These are phyloP conservation scores for Mesoclemmys tuberculata DNA, from an alignment of 2,113 vertebrate genomes.

Conservation along the genomic window DNA sequence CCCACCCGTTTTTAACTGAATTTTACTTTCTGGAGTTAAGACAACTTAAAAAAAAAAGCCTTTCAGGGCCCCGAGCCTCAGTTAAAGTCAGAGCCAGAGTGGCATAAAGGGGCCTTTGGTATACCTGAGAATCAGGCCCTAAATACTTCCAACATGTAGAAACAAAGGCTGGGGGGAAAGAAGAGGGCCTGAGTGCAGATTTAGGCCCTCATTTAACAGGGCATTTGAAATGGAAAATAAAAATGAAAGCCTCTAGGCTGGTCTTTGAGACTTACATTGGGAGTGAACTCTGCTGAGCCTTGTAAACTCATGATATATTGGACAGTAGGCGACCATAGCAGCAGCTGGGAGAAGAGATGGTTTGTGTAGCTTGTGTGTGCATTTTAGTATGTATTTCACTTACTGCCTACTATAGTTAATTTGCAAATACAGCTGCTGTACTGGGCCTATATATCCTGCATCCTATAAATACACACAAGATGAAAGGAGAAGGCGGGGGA, in stretches of 20 bases:
- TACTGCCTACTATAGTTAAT: background rate
- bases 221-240: background rate
- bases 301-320: background rate
- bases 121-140: background rate
- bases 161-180: background rate
- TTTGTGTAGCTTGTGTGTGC: background rate
- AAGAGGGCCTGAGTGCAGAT: background rate
- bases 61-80: background rate
- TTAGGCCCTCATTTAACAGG: background rate
- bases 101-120: background rate
- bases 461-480: fast-evolving
- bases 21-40: background rate
- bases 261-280: fast-evolving
- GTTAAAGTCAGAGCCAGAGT: background rate
- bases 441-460: background rate
- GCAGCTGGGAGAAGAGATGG: background rate
- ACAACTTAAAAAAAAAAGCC: background rate
- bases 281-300: background rate
- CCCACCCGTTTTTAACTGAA: background rate
- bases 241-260: background rate
- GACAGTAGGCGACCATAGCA: background rate
- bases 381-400: background rate
- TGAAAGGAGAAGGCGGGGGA: background rate
- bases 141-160: too few relatives aligned
- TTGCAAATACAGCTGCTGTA: background rate